Conservation (phyloP, 2,888 invertebrate species). For the Chrysopilus asiliformis region DNA sequence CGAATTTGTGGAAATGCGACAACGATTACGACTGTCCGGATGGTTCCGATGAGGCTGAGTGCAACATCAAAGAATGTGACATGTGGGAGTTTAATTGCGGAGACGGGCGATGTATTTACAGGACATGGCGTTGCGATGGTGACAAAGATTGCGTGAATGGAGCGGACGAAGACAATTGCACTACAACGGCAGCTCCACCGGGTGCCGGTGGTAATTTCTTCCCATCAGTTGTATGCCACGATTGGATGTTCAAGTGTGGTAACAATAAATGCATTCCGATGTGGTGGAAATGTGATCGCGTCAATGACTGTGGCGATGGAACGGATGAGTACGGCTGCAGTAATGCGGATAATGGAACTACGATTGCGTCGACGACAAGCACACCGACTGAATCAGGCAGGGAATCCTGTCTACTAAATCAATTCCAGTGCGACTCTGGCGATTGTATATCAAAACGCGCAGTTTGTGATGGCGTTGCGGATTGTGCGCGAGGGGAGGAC, state of each 20-base stretch:
- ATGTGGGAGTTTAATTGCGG: slow-evolving; percentile 58
- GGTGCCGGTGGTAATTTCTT: slow-evolving; percentile 8
- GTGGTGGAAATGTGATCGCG: slow-evolving; percentile 70
- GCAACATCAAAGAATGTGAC: slow-evolving; percentile 48
- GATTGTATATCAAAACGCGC: slow-evolving; percentile 43
- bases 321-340: slow-evolving; percentile 58
- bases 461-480: slow-evolving; percentile 41
- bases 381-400: slow-evolving; percentile 19
- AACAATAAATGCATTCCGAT: slow-evolving; percentile 58
- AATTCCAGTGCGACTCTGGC: slow-evolving; percentile 25
- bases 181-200: slow-evolving; percentile 28
- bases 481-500: slow-evolving; percentile 50
- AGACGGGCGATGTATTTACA: slow-evolving; percentile 42
- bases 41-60: slow-evolving; percentile 56
- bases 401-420: slow-evolving; percentile 32
- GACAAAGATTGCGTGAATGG: slow-evolving; percentile 56
- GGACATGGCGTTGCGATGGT: slow-evolving; percentile 49
- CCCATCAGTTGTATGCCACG: slow-evolving; percentile 42
- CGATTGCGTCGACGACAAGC: slow-evolving; percentile 20
- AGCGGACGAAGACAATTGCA: slow-evolving; percentile 60
- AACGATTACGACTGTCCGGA: slow-evolving; percentile 59
- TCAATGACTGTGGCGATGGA: slow-evolving; percentile 61
- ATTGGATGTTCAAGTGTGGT: slow-evolving; percentile 67
- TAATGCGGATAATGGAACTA: slow-evolving; percentile 11
- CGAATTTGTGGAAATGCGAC: slow-evolving; percentile 61